Evolutionary conservation across 2,888 invertebrate species (phyloP), one percentile per base, ranked within the genome.

Genomic region (Agrilus cyanescens): DNA sequence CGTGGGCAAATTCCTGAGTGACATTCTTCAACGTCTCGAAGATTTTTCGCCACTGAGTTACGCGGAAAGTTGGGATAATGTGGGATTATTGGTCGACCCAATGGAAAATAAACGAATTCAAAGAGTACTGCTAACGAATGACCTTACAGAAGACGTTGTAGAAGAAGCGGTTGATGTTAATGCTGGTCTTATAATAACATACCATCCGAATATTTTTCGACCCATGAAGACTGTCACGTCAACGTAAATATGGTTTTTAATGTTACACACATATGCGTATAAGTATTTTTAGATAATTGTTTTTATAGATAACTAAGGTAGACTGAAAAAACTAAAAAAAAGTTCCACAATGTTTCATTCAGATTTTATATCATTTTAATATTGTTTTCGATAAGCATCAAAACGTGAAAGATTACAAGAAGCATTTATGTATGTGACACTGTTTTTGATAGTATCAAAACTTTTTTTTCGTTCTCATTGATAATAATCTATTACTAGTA

Each of bases 141-240:
- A 96, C 64, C 70, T 96, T 31, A 95, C 94, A 0, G 85, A 89
- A 64, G 77, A 77, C 48, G 94, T 95, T 0, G 75, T 91, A 57
- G 63, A 80, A 15, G 95, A 94, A 69, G 90, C 93, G 1, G 59
- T 85, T 4, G 63, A 69, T 2, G 62, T 72, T 40, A 72, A 76
- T 12, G 76, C 76, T 40, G 80, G 90, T 62, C 68, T 95, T 66
- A 89, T 96, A 43, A 72, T 96, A 43, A 84, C 91, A 0, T 96
- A 96, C 65, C 96, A 96, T 71, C 96, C 96, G n/a, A 91, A 91
- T 13, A 86, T 96, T 61, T 96, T 96, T 66, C 70, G 74, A 12
- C 80, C 89, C 5, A 55, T 96, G 41, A 94, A 90, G 60, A 74
- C 81, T 31, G 70, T 96, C 32, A 78, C 82, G 2, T 72, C 88